Evolutionary conservation across 2,113 vertebrate species (phyloP).

Genomic region (Chitala chitala): DNA sequence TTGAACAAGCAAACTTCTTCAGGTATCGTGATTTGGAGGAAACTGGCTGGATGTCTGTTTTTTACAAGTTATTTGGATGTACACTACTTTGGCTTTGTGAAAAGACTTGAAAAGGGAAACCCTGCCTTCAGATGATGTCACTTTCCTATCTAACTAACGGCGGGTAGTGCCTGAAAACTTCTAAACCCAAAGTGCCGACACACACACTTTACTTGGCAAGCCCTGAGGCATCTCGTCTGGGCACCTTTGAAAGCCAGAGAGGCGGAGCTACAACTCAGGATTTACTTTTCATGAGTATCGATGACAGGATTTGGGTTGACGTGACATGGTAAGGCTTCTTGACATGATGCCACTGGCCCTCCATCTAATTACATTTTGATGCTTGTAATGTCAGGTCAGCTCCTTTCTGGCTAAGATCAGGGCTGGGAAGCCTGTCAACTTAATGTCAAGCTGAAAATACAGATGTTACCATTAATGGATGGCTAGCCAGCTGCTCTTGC

Average conservation of each 20-base stretch:
- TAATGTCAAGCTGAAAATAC: slow-evolving; percentile 23
- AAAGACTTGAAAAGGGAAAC: too few species aligned
- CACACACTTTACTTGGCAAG: background rate
- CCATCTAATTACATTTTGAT: slow-evolving; percentile 21
- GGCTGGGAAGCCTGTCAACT: slow-evolving; percentile 27
- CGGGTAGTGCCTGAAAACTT: background rate
- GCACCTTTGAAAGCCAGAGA: slow-evolving; percentile 17
- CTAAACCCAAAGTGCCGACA: slow-evolving; percentile 23
- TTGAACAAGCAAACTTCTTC: too few species aligned
- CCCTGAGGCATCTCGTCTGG: background rate
- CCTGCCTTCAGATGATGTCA: too few species aligned
- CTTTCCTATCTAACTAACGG: background rate
- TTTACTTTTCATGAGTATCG: slow-evolving; percentile 9
- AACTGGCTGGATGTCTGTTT: too few species aligned
- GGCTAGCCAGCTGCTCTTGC: slow-evolving; percentile 11
- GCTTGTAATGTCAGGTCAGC: slow-evolving; percentile 17
- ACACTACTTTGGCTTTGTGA: too few species aligned
- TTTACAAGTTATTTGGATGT: background rate
- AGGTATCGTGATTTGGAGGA: too few species aligned
- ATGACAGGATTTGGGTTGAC: slow-evolving; percentile 14
- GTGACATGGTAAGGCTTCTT: background rate
- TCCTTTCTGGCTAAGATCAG: slow-evolving; percentile 5
- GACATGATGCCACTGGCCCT: slow-evolving; percentile 7
- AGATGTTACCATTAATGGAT: slow-evolving; percentile 31
- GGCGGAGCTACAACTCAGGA: background rate